These are phyloP conservation scores for Bombus turneri DNA, from an alignment of 1,140 invertebrate genomes.

Conservation along the genomic window DNA sequence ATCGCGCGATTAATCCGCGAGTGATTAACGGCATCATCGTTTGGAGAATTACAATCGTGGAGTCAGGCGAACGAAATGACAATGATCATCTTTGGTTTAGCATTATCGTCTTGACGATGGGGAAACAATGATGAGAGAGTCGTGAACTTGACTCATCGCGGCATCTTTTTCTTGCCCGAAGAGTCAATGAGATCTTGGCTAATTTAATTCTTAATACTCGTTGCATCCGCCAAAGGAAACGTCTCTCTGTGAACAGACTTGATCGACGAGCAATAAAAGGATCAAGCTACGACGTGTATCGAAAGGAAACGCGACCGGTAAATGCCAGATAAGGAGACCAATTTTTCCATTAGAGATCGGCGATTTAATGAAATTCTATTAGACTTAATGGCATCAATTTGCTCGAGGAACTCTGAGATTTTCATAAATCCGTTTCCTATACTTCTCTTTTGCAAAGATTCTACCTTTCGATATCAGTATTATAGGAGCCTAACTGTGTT, in stretches of 20 bases:
- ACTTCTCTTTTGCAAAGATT: neutral
- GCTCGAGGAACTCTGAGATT: neutral
- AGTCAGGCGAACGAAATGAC: neutral
- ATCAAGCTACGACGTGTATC: neutral
- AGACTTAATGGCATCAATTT: conserved; percentile 14
- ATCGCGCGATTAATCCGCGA: conserved; percentile 13
- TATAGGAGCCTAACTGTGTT: neutral
- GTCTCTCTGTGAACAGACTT: neutral
- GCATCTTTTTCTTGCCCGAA: neutral
- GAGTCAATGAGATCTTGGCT: neutral
- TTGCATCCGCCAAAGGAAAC: neutral
- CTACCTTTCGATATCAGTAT: neutral
- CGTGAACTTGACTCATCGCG: conserved; percentile 75
- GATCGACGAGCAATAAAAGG: neutral
- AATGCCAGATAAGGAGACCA: neutral
- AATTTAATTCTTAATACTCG: conserved; percentile 12
- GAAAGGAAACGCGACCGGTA: neutral
- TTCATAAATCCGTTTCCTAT: neutral
- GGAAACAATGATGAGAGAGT: conserved; percentile 76
- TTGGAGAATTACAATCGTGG: neutral
- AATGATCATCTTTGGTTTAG: conserved; percentile 9
- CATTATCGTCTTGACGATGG: conserved; percentile 27
- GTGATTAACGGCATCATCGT: neutral
- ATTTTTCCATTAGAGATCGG: neutral
- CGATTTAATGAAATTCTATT: conserved; percentile 19